These are phyloP conservation scores for human (Homo sapiens) DNA, from an alignment of 2,113 vertebrate genomes.

Conservation along the genomic window DNA sequence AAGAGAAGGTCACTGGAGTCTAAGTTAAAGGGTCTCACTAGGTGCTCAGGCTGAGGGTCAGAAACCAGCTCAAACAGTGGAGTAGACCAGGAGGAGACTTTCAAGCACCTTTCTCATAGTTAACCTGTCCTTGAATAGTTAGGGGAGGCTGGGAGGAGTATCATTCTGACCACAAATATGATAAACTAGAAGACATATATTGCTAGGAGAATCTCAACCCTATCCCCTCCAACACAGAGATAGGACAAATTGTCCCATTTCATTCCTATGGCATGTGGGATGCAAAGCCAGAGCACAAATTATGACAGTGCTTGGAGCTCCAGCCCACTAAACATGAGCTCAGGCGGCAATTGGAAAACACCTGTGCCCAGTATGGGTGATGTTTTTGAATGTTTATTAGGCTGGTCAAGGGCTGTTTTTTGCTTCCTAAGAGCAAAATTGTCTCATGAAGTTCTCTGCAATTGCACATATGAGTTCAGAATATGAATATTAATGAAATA, in stretches of 20 bases:
- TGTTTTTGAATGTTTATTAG: conserved; percentile 28
- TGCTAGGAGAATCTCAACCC: not conserved
- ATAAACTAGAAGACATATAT: not conserved
- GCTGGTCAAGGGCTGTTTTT: not conserved
- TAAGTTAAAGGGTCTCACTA: not conserved
- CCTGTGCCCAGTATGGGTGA: not conserved
- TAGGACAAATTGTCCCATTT: not conserved
- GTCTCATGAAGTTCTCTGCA: conserved; percentile 1
- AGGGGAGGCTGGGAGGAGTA: not conserved
- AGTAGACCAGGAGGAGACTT: not conserved
- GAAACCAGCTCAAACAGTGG: not conserved
- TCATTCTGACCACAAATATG: not conserved
- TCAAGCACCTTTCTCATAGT: not conserved
- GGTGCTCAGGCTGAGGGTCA: not conserved
- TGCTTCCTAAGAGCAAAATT: conserved; percentile 18
- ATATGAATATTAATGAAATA: conserved; percentile 70
- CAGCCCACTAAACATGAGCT: not conserved
- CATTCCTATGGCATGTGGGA: not conserved
- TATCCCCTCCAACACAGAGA: not conserved
- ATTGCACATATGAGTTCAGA: not conserved
- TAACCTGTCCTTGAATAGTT: not conserved
- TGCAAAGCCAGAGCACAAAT: not conserved
- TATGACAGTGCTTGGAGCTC: not conserved
- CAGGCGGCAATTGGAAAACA: not conserved
- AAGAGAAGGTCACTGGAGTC: not conserved